Percentiles rank a stretch among this genome's conserved stretches.
Conservation (phyloP, 1,140 invertebrate genomes). For the Heliothis subflexa region DNA sequence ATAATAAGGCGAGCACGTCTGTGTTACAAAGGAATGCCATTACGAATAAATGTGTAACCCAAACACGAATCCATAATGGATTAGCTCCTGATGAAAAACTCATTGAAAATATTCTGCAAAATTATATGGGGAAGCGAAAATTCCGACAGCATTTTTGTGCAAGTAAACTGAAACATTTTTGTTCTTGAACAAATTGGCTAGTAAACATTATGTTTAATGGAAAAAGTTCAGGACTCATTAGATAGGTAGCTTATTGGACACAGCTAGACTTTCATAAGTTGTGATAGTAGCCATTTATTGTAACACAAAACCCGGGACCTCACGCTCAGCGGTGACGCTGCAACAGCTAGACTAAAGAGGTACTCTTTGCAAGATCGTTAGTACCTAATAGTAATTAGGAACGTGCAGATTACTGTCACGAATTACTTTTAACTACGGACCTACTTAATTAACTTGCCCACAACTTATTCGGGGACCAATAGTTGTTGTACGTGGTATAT, state of each 20-base stretch:
- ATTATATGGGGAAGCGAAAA: neutral
- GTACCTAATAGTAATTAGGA: conserved; percentile 5
- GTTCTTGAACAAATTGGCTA: neutral
- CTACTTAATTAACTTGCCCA: conserved; percentile 10
- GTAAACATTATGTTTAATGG: no score
- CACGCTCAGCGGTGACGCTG: no score
- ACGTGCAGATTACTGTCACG: neutral
- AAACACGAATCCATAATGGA: conserved; percentile 22
- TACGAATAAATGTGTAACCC: conserved; percentile 8
- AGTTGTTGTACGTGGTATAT: neutral
- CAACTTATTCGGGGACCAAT: conserved; percentile 1
- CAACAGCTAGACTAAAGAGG: neutral
- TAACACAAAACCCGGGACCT: no score
- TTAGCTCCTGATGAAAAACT: conserved; percentile 20
- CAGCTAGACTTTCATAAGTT: no score
- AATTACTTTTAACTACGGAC: neutral
- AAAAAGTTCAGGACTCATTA: no score
- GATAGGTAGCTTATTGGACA: no score
- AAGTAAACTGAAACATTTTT: neutral
- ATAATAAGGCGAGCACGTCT: conserved; percentile 8
- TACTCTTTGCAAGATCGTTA: neutral
- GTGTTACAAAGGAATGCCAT: conserved; percentile 18
- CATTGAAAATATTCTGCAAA: conserved; percentile 6
- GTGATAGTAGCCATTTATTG: no score
- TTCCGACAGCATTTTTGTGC: neutral